Evolutionary conservation across 2,113 vertebrate species (phyloP), one percentile per base, ranked within the genome.

Genomic region (Paradisaea rubra): DNA sequence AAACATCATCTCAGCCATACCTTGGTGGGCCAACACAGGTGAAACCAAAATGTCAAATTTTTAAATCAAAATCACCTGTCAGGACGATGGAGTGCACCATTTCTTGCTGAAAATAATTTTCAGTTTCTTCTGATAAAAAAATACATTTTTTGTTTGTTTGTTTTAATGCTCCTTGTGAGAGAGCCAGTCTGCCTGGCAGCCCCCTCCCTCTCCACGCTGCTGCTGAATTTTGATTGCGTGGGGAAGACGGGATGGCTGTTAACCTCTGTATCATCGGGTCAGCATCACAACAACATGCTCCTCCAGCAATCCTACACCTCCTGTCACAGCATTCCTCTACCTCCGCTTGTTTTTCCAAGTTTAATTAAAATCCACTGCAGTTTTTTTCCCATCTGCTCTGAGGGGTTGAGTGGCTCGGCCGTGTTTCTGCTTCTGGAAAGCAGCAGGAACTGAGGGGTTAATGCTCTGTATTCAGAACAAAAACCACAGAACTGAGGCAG

Each of bases 371-470:
- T 74, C 79, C 45, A 27, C 41, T 50, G 52, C 74, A 61, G 16
- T 39, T 73, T 86, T 88, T 39, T 20, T 6, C 44, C 65, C 57
- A 64, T 93, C 90, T 86, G 89, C 60, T 91, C 45, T 1, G 64
- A 88, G 20, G 22, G 68, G 30, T 11, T 72, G 52, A 41, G 23
- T 1, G 49, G 69, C 61, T 89, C 19, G 49, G 74, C 72, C 31
- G 52, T 7, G 3, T 68, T 63, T 90, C 78, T 79, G 73, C 86
- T 91, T 61, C 86, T 89, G 84, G 72, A 70, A 95, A 91, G n/a
- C 3, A n/a, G 54, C 61, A 83, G 93, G 79, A 84, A 63, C 37
- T 41, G 80, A 95, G 91, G 93, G 94, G 94, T 97, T 97, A 97
- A 97, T 0, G 2, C 82, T 69, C 71, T 70, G 84, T n/a, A 47